Conservation (phyloP, 1,140 invertebrate genomes). For the Acromyrmex heyeri region DNA sequence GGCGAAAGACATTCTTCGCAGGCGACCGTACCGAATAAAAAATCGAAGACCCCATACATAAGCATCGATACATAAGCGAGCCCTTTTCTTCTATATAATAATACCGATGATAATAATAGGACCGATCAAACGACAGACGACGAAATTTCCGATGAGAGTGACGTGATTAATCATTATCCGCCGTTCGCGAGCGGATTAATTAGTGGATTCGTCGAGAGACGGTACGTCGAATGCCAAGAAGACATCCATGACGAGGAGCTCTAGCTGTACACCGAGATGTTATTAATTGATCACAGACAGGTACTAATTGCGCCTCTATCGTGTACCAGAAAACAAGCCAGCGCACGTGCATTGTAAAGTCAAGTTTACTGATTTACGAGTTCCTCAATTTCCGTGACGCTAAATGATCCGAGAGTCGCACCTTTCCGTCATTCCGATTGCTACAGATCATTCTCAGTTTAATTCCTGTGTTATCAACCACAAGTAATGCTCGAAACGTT, state of each 20-base stretch:
- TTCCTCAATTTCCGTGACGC: constrained; percentile 4
- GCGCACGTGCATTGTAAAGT: constrained; percentile 43
- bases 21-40: constrained; percentile 23
- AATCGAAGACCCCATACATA: neutral
- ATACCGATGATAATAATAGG: neutral
- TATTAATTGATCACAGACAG: constrained; percentile 76
- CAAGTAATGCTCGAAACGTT: neutral
- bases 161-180: constrained; percentile 69
- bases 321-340: constrained; percentile 55
- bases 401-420: constrained; percentile 34
- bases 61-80: neutral
- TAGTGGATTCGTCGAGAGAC: constrained; percentile 70
- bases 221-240: constrained; percentile 71
- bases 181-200: constrained; percentile 69
- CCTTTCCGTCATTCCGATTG: neutral
- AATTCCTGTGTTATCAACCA: neutral
- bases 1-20: constrained; percentile 44
- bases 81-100: constrained; percentile 2
- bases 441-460: neutral
- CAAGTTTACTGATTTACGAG: constrained; percentile 70
- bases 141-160: constrained; percentile 42
- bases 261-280: constrained; percentile 39
- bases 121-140: constrained; percentile 52
- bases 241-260: constrained; percentile 16
- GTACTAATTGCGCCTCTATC: constrained; percentile 73